A percentile compares a stretch with the other conserved stretches of the same genome.
Evolutionary conservation across 2,888 invertebrate genomes (phyloP).

Genomic region (Syritta pipiens): DNA sequence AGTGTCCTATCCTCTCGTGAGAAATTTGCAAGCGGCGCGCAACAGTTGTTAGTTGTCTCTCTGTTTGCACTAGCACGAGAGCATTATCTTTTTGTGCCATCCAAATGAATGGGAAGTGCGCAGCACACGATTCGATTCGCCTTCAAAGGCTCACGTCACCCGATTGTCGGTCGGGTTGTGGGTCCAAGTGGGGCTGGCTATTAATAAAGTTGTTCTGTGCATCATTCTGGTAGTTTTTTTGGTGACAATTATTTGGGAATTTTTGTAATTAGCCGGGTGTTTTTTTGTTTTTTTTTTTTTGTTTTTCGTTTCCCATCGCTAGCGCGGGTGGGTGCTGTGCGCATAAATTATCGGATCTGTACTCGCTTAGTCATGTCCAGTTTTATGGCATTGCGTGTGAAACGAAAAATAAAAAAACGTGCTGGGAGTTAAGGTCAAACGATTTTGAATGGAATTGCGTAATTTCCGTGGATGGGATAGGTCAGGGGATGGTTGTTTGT

Average conservation of each 20-base stretch:
- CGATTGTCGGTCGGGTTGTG: too few species aligned
- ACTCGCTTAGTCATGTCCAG: slow-evolving; percentile 16
- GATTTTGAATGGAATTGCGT: slow-evolving; percentile 22
- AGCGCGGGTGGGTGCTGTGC: slow-evolving; percentile 7
- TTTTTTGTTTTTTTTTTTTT: neutral
- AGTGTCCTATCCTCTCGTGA: neutral
- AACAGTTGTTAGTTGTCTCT: slow-evolving; percentile 42
- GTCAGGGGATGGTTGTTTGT: slow-evolving; percentile 5
- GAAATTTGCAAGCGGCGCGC: slow-evolving; percentile 14
- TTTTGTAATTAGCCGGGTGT: neutral
- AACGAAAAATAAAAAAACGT: too few species aligned
- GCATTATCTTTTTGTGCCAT: slow-evolving; percentile 11
- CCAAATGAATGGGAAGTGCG: slow-evolving; percentile 23
- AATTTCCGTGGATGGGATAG: slow-evolving; percentile 12
- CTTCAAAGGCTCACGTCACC: slow-evolving; percentile 15
- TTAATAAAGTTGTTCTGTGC: neutral
- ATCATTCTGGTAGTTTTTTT: neutral
- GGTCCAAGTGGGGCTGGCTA: slow-evolving; percentile 13
- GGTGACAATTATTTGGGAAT: neutral
- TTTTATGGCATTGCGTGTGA: slow-evolving; percentile 12
- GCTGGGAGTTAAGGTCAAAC: neutral
- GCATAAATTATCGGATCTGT: slow-evolving; percentile 1
- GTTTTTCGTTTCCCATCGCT: too few species aligned
- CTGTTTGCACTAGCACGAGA: neutral
- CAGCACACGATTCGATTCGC: slow-evolving; percentile 31